Conservation (phyloP, 1,140 invertebrate species). For the Aphaenogaster ashmeadi region DNA sequence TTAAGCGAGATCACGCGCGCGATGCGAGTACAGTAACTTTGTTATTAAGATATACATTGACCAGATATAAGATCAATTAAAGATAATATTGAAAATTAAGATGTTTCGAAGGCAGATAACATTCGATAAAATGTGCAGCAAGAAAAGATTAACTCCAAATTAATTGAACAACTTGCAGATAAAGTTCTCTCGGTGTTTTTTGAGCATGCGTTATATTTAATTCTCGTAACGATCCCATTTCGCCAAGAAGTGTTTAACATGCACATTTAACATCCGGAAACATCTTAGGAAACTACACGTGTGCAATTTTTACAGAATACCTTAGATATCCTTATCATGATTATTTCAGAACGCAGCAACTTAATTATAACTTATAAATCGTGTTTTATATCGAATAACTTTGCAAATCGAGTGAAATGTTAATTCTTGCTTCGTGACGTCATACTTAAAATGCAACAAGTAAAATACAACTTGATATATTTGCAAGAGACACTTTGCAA, state of each 20-base stretch:
- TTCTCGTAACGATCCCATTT: background rate
- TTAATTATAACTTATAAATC: background rate
- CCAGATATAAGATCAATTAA: background rate
- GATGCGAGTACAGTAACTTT: background rate
- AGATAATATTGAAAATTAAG: constrained; percentile 30
- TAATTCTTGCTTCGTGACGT: background rate
- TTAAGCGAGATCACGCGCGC: constrained; percentile 5
- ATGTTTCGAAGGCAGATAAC: background rate
- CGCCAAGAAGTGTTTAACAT: background rate
- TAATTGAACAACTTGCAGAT: constrained; percentile 13
- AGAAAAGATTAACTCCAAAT: constrained; percentile 1
- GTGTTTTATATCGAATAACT: background rate
- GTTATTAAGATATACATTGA: background rate
- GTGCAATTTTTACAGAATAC: background rate
- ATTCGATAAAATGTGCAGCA: background rate
- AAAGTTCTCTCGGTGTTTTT: background rate
- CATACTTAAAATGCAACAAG: background rate
- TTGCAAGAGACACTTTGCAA: background rate
- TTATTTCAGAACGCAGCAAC: background rate
- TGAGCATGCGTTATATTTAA: background rate
- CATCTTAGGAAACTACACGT: background rate
- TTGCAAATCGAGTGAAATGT: background rate
- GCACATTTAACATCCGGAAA: background rate
- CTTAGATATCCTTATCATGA: background rate
- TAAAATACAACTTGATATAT: background rate